Evolutionary conservation across 2,888 invertebrate genomes (phyloP).

Genomic region (Melanostoma scalare): DNA sequence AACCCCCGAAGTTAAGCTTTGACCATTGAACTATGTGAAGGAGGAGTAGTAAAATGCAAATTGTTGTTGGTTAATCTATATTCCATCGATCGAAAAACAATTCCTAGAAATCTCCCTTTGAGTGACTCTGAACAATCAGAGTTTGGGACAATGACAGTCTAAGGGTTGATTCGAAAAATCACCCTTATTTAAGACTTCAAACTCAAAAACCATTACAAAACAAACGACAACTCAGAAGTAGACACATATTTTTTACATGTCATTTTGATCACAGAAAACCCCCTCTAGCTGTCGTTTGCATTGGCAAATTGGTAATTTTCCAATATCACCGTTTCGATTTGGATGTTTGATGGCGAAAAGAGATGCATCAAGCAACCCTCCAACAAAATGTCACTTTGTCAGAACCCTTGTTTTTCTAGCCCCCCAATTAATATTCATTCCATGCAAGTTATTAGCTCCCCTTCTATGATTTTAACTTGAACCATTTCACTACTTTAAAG

Average conservation of each 20-base stretch:
- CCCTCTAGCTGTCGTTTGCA: constrained; percentile 28
- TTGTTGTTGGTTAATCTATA: constrained; percentile 32
- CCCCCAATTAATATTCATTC: constrained; percentile 50
- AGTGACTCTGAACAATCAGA: constrained; percentile 16
- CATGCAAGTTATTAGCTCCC: constrained; percentile 56
- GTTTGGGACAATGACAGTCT: neutral
- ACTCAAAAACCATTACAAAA: constrained; percentile 51
- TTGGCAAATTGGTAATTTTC: constrained; percentile 56
- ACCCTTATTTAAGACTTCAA: constrained; percentile 63
- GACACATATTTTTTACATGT: constrained; percentile 53
- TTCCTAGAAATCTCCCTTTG: constrained; percentile 46
- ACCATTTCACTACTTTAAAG: constrained; percentile 40
- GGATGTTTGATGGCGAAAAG: constrained; percentile 18
- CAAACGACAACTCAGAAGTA: constrained; percentile 37
- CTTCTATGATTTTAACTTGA: constrained; percentile 4
- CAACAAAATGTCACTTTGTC: constrained; percentile 38
- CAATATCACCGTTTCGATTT: constrained; percentile 54
- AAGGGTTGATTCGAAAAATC: constrained; percentile 59
- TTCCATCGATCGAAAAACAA: constrained; percentile 35
- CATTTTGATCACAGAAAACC: constrained; percentile 9
- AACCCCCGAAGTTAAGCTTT: constrained; percentile 12
- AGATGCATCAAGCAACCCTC: constrained; percentile 42
- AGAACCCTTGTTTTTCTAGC: neutral
- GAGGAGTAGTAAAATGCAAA: constrained; percentile 57
- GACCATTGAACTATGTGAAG: constrained; percentile 42